Conservation (phyloP, 2,113 vertebrate species). For the Agelaius phoeniceus region DNA sequence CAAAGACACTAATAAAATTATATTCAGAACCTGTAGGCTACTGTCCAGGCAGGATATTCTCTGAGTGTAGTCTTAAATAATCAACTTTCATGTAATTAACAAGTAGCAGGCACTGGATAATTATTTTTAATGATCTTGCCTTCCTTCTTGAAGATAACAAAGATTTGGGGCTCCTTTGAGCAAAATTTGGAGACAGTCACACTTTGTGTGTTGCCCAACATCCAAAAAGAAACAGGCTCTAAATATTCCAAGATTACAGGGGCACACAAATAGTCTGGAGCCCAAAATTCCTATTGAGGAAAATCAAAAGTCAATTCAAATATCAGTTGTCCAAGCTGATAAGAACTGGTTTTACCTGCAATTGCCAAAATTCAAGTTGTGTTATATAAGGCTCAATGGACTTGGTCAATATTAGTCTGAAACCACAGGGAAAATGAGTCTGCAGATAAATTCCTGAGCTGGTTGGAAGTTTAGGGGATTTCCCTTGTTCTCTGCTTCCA, state of each 20-base stretch:
- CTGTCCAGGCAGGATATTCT: constrained; percentile 21
- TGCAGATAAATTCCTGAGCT: neutral
- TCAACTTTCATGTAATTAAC: constrained; percentile 43
- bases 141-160: neutral
- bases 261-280: neutral
- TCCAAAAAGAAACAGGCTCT: too few relatives aligned
- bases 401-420: neutral
- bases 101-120: neutral
- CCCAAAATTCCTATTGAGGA: neutral
- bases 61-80: neutral
- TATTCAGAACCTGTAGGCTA: constrained; percentile 42
- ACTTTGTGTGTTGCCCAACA: neutral
- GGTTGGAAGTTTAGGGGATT: neutral
- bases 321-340: neutral
- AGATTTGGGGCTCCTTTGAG: neutral
- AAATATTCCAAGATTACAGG: neutral
- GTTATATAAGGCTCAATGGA: neutral
- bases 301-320: neutral
- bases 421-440: neutral
- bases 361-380: neutral
- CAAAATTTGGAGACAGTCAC: neutral
- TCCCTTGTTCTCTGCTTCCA: neutral
- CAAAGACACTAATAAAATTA: constrained; percentile 53
- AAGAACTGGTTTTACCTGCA: neutral
- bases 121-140: neutral